Conservation (phyloP, 2,797 vertebrate genomes). For the Cheirogaleus major region DNA sequence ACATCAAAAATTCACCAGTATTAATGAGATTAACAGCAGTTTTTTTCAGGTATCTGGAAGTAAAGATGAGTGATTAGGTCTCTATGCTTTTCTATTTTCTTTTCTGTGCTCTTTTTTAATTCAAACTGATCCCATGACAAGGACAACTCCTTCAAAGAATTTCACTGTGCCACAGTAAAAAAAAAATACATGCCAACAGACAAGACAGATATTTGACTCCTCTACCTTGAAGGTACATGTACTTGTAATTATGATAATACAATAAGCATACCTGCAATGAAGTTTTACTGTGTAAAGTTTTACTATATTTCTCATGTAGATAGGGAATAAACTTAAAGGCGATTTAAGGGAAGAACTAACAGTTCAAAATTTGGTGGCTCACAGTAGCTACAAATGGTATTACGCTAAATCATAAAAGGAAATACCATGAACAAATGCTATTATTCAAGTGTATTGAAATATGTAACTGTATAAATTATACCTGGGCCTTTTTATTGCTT, state of each 20-base stretch:
- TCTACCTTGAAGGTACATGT: not conserved
- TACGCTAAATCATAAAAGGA: not conserved
- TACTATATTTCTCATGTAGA: not conserved
- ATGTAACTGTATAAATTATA: constrained; percentile 70
- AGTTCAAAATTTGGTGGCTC: not conserved
- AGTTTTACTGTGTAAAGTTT: not conserved
- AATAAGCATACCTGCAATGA: not conserved
- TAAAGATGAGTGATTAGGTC: not conserved
- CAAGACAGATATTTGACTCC: not conserved
- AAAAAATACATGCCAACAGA: not conserved
- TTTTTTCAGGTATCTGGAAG: not conserved
- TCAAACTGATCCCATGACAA: not conserved
- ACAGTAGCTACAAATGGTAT: not conserved
- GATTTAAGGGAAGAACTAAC: constrained; percentile 22
- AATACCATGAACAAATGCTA: constrained; percentile 7
- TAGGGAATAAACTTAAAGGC: not conserved
- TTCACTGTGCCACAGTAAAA: not conserved
- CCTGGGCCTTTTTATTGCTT: constrained; percentile 94
- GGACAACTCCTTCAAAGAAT: not conserved
- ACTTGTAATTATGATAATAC: not conserved
- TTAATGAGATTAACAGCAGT: not conserved
- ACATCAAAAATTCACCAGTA: not conserved
- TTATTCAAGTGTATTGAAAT: not conserved
- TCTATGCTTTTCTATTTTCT: not conserved
- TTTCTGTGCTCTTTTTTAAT: not conserved